Base-by-base conservation (phyloP, 2,797 vertebrate species). In the Lacerta viridis region DNA sequence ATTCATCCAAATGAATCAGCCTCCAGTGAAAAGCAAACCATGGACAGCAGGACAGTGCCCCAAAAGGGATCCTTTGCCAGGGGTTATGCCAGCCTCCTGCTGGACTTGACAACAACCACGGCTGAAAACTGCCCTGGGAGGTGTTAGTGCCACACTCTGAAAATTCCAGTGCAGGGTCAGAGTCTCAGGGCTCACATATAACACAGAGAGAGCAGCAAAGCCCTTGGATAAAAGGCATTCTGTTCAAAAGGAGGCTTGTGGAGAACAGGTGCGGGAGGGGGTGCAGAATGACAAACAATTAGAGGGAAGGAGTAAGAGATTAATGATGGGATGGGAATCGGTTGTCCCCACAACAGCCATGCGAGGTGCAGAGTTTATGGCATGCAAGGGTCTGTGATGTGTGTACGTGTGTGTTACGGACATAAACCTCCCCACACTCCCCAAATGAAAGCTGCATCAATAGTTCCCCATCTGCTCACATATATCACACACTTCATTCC, bases 401-500 rank as follows among this genome's bases (percentile, higher is more conserved):
- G 64, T 33, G 25, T 10, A 80, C 1, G 4, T 7, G 86, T 77
- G 84, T 0, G 23, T 74, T 39, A 88, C 0, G 2, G 93, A n/a
- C 93, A 75, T 10, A 86, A 90, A 88, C 91, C 93, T 81, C 7
- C 83, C 93, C 93, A 90, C 89, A 68, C 94, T 93, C 93, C 89
- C 87, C 83, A 18, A 88, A 39, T 0, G 85, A 81, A 93, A 94
- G 84, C 91, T 29, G 97, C 97, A 95, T 97, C 96, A 97, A 97
- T 96, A 97, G 97, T 96, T 97, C 96, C 98, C 97, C 97, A 98
- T 98, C 98, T 98, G 98, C 97, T 98, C 97, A 89, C 98, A 98
- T 97, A 97, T 97, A 98, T 98, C 98, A 98, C 96, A 94, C 97
- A 97, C 98, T 98, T 98, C 98, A 98, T 97, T 98, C 98, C 96